A percentile compares a stretch with the other conserved stretches of the same genome.
These are phyloP conservation scores for Spizella passerina DNA, from an alignment of 2,797 vertebrate genomes.

Conservation along the genomic window DNA sequence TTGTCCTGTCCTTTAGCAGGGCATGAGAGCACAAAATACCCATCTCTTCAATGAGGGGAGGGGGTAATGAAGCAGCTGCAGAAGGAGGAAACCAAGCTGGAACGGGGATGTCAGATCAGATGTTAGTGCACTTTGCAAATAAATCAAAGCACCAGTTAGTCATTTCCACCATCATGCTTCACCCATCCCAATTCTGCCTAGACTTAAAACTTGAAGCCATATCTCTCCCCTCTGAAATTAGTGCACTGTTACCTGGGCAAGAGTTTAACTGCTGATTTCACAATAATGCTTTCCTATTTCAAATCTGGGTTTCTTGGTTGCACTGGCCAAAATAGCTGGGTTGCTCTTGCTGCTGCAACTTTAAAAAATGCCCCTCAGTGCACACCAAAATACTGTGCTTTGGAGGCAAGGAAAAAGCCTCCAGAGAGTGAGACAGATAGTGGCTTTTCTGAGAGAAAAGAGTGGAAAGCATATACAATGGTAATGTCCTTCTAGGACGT, in stretches of 20 bases:
- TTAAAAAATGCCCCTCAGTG: not conserved
- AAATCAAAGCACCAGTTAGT: not conserved
- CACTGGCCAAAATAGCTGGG: not conserved
- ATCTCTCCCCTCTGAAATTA: not conserved
- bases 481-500: not conserved
- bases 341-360: not conserved
- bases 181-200: not conserved
- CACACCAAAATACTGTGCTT: not conserved
- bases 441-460: not conserved
- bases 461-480: not conserved
- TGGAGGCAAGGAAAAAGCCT: not conserved
- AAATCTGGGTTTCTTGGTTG: not conserved
- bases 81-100: not conserved
- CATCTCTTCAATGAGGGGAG: not conserved
- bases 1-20: not conserved
- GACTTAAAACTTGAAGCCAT: not conserved
- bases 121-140: not conserved
- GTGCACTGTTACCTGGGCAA: not conserved
- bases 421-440: not conserved
- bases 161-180: not conserved
- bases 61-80: not conserved
- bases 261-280: not conserved
- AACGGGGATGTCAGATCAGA: not conserved
- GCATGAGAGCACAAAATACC: not conserved
- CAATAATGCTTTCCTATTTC: not conserved